Conservation (phyloP, 2,113 vertebrate genomes). For the Morone chrysops region DNA sequence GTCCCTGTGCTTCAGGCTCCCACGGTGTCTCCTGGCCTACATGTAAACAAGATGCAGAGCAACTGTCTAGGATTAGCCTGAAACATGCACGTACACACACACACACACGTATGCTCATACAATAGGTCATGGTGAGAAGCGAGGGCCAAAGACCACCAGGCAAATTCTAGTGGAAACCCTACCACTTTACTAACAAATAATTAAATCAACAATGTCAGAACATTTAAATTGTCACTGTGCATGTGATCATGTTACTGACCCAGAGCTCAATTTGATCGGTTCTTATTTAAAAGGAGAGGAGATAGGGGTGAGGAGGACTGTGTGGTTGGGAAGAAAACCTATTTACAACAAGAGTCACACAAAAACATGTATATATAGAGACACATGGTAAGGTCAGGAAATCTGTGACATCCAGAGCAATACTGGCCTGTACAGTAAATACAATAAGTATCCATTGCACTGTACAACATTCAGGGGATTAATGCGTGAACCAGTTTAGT, state of each 20-base stretch:
- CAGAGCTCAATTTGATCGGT: background rate
- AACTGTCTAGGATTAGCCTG: constrained; percentile 42
- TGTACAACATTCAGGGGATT: constrained; percentile 29
- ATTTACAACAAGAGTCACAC: background rate
- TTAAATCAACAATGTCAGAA: background rate
- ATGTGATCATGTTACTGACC: background rate
- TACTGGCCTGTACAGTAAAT: background rate
- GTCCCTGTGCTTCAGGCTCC: constrained; percentile 11
- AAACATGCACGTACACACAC: background rate
- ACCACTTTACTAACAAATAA: no score
- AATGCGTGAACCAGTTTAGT: constrained; percentile 55
- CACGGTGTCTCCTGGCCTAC: constrained; percentile 23
- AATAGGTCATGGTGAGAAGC: background rate
- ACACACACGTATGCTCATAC: background rate
- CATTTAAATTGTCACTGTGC: no score
- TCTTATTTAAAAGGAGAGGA: background rate
- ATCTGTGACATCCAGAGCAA: constrained; percentile 8
- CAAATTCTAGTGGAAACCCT: background rate
- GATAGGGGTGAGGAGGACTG: background rate
- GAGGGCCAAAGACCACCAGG: background rate
- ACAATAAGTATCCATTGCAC: constrained; percentile 1
- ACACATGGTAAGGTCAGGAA: constrained; percentile 3
- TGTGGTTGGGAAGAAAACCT: no score
- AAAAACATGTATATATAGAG: background rate
- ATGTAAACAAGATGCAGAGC: constrained; percentile 54